Conservation (phyloP, 1,140 invertebrate species). For the Tetramorium alpestre region DNA sequence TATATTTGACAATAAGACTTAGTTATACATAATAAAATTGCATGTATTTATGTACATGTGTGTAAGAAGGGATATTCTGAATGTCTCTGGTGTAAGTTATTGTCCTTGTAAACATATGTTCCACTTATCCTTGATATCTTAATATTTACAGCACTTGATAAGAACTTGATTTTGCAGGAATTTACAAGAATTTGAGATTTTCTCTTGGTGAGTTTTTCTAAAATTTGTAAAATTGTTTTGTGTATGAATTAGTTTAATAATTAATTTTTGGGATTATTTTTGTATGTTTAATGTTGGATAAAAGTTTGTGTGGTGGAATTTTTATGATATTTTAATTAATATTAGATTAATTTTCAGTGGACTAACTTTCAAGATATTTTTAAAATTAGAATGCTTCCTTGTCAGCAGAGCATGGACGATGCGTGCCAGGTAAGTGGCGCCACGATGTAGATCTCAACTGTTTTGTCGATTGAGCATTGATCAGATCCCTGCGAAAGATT, state of each 20-base stretch:
- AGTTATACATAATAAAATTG: slow-evolving; percentile 51
- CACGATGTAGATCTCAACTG: neutral
- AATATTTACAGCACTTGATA: neutral
- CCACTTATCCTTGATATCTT: neutral
- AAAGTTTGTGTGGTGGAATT: neutral
- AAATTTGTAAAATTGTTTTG: neutral
- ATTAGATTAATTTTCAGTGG: neutral
- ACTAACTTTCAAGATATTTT: neutral
- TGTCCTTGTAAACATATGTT: neutral
- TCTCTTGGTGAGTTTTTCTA: neutral
- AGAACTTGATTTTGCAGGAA: neutral
- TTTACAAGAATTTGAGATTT: neutral
- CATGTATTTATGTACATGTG: slow-evolving; percentile 55
- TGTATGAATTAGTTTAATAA: neutral
- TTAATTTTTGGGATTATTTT: neutral
- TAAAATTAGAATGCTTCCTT: neutral
- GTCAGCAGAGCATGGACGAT: neutral
- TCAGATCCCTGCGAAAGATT: neutral
- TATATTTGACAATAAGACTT: slow-evolving; percentile 66
- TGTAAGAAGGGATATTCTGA: slow-evolving; percentile 58
- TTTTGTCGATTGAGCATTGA: slow-evolving; percentile 45
- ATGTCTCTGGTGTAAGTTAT: slow-evolving; percentile 12
- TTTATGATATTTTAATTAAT: neutral
- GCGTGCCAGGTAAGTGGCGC: slow-evolving; percentile 47
- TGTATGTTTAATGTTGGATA: neutral